Base-by-base conservation (phyloP, 2,888 invertebrate species). In the Cistogaster globosa region DNA sequence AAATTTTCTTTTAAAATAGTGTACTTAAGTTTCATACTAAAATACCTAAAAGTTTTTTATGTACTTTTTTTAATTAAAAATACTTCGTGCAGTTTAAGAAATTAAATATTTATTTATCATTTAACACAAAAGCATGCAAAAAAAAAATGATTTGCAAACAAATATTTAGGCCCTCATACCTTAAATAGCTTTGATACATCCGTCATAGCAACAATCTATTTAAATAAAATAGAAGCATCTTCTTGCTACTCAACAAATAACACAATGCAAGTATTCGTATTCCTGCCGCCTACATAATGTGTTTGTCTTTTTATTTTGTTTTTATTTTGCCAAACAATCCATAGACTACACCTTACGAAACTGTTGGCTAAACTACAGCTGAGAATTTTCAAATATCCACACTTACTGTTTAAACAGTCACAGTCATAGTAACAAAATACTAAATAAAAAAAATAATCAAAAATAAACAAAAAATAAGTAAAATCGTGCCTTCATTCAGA, bases 401-500 rank as follows among this genome's bases (percentile, higher is more conserved):
- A 75, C 55, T 69, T 68, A 16, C 74, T 75, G 81, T 60, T 77
- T 38, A 72, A 83, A 78, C 48, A 78, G 72, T 57, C 72, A 62
- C 67, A 83, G 83, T 53, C 48, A 60, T 36, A 65, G 57, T 45
- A 22, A 69, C n/a, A 65, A 26, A 45, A 60, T 14, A 26, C 20
- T 18, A 76, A 42, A 32, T 32, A 8, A 32, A 32, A 32, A 32
- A 32, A 32, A 5, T 26, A 53, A 55, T 32, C 1, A 26, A 2
- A 69, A 72, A 62, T 1, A 72, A 53, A 57, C 45, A 20, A 20
- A 48, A 38, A 42, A 55, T 38, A 67, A 74, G 68, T 57, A 63
- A 81, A 84, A 58, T 84, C 84, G 83, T 83, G 84, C 87, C 81
- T 84, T 78, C 84, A 84, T 75, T 82, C 76, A 87, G 88, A 89